These are phyloP conservation scores for Chrysotoxum bicinctum DNA, from an alignment of 2,888 invertebrate species.

Conservation along the genomic window DNA sequence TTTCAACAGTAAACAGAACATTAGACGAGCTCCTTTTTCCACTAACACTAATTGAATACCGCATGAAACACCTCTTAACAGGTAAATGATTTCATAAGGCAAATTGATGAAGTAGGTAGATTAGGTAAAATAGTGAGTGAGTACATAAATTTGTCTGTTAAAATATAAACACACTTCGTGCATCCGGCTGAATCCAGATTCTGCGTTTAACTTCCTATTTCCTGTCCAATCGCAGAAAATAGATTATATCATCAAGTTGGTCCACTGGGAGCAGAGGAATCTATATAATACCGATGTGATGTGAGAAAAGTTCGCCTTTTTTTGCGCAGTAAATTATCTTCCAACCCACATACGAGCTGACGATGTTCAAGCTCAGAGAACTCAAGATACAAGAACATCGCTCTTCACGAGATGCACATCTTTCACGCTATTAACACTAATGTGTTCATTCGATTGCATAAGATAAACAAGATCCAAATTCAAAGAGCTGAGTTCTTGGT, in stretches of 20 bases:
- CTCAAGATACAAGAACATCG: conserved; percentile 12
- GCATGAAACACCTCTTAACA: not conserved
- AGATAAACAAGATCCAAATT: conserved; percentile 51
- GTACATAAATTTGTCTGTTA: not conserved
- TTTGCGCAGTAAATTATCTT: conserved; percentile 3
- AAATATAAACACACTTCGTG: conserved; percentile 14
- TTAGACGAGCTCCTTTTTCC: no score
- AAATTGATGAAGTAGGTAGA: not conserved
- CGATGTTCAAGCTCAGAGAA: conserved; percentile 6
- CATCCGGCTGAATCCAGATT: conserved; percentile 50
- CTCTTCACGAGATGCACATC: conserved; percentile 23
- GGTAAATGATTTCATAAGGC: not conserved
- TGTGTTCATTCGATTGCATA: conserved; percentile 39
- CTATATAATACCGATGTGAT: not conserved
- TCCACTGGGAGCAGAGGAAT: not conserved
- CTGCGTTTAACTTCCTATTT: conserved; percentile 57
- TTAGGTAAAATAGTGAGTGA: not conserved
- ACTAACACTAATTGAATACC: not conserved
- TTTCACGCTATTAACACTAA: conserved; percentile 26
- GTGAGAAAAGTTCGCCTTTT: conserved; percentile 8
- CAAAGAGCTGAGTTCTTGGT: conserved; percentile 8
- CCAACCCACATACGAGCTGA: conserved; percentile 22
- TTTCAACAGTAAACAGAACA: no score
- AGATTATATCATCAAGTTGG: conserved; percentile 6
- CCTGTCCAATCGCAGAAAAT: conserved; percentile 35